Evolutionary conservation across 1,140 invertebrate genomes (phyloP).

Genomic region (Formica selysi): DNA sequence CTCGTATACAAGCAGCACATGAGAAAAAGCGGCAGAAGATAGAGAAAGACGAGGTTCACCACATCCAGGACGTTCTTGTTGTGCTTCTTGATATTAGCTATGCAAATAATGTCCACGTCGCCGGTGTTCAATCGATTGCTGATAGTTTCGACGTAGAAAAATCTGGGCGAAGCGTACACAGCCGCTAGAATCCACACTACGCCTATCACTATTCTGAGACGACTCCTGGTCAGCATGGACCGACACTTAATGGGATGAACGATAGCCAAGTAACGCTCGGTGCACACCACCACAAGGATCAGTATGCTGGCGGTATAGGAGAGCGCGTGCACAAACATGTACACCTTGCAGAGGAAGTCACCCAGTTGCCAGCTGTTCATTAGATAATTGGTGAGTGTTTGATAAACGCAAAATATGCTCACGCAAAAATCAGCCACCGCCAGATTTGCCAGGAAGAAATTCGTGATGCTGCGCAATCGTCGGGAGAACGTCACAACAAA

Average conservation of each 20-base stretch:
- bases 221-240: conserved; percentile 90
- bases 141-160: conserved; percentile 91
- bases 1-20: conserved; percentile 91
- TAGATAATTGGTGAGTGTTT: conserved; percentile 92
- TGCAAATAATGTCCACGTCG: conserved; percentile 90
- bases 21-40: conserved; percentile 90
- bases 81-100: conserved; percentile 90
- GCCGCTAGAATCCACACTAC: conserved; percentile 92
- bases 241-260: conserved; percentile 93
- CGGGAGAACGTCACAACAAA: conserved; percentile 92
- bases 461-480: conserved; percentile 92
- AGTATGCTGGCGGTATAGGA: conserved; percentile 94
- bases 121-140: conserved; percentile 88
- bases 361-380: conserved; percentile 93
- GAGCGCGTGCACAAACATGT: conserved; percentile 93
- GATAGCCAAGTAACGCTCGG: conserved; percentile 94
- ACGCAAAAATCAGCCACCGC: conserved; percentile 94
- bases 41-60: conserved; percentile 92
- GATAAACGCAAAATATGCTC: conserved; percentile 94
- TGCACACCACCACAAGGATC: conserved; percentile 93
- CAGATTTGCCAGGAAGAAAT: conserved; percentile 94
- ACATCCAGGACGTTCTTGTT: conserved; percentile 92
- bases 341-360: conserved; percentile 93
- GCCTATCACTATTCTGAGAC: conserved; percentile 90
- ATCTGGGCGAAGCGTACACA: conserved; percentile 91